A percentile compares a stretch with the other conserved stretches of the same genome.
phyloP scores from a whole-genome alignment of 2,888 invertebrate species.

The Beris chalybata region DNA sequence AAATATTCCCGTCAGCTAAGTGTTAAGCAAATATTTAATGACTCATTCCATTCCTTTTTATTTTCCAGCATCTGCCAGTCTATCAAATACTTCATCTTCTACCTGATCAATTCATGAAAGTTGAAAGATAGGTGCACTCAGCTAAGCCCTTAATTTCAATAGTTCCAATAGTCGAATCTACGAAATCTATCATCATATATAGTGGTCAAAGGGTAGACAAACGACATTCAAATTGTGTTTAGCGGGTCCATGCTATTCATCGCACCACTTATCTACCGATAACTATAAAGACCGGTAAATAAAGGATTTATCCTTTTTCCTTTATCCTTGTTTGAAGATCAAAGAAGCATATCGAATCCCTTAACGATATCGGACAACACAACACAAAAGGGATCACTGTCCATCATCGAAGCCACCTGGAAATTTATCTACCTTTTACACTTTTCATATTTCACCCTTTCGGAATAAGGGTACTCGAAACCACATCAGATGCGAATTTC shows the following conservation, averaged over 20 bases:
- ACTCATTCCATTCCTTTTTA: not conserved
- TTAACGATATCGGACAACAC: constrained; percentile 24
- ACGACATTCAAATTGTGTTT: constrained; percentile 29
- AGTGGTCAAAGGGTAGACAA: constrained; percentile 18
- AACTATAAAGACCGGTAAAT: constrained; percentile 11
- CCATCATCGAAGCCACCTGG: constrained; percentile 23
- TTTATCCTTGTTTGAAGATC: not conserved
- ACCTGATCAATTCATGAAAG: not conserved
- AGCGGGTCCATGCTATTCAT: not conserved
- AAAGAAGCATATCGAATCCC: constrained; percentile 16
- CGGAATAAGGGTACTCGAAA: not conserved
- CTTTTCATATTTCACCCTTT: not conserved
- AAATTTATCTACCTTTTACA: not conserved
- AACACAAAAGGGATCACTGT: constrained; percentile 22
- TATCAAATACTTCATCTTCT: constrained; percentile 21
- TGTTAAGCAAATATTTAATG: no score
- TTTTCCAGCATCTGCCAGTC: constrained; percentile 13
- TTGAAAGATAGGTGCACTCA: constrained; percentile 11
- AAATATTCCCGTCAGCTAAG: no score
- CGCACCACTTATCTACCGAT: constrained; percentile 22
- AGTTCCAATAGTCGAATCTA: not conserved
- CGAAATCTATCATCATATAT: constrained; percentile 12
- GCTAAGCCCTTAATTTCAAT: not conserved
- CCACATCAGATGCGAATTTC: constrained; percentile 12
- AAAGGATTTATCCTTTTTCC: constrained; percentile 19